These are phyloP conservation scores for Silurus aristotelis DNA, from an alignment of 2,797 vertebrate species.

Conservation along the genomic window DNA sequence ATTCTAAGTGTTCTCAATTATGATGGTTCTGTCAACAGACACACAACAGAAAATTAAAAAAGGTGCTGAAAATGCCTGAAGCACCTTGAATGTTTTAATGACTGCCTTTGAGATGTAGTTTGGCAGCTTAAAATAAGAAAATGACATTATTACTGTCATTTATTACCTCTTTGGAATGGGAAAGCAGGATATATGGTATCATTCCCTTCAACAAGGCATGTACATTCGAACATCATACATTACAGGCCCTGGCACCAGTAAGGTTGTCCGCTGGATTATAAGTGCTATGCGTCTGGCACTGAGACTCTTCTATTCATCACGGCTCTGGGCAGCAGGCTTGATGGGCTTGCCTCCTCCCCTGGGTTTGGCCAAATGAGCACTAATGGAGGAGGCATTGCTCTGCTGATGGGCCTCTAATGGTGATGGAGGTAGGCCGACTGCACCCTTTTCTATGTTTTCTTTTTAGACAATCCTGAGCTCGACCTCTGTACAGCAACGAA, in stretches of 20 bases:
- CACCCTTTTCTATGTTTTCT: slow-evolving; percentile 33
- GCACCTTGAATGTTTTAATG: not conserved
- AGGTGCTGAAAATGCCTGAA: not conserved
- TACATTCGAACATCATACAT: not conserved
- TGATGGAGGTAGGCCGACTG: slow-evolving; percentile 54
- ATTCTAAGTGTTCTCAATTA: slow-evolving; percentile 3
- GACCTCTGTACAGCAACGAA: not conserved
- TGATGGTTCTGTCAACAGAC: not conserved
- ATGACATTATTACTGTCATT: not conserved
- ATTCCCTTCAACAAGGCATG: not conserved
- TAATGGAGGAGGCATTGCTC: slow-evolving; percentile 56
- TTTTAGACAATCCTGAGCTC: slow-evolving; percentile 50
- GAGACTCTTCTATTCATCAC: slow-evolving; percentile 37
- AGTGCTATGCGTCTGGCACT: slow-evolving; percentile 35
- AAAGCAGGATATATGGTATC: not conserved
- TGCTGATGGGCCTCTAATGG: slow-evolving; percentile 67
- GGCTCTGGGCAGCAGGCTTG: slow-evolving; percentile 37
- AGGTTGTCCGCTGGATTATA: slow-evolving; percentile 26
- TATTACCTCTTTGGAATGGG: not conserved
- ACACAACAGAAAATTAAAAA: not conserved
- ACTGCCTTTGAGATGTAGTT: not conserved
- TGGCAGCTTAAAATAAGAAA: not conserved
- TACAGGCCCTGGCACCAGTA: slow-evolving; percentile 8
- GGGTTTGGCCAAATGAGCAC: slow-evolving; percentile 56
- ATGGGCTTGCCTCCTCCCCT: slow-evolving; percentile 46